phyloP scores from a whole-genome alignment of 2,797 vertebrate genomes.

The Eospalax fontanierii region DNA sequence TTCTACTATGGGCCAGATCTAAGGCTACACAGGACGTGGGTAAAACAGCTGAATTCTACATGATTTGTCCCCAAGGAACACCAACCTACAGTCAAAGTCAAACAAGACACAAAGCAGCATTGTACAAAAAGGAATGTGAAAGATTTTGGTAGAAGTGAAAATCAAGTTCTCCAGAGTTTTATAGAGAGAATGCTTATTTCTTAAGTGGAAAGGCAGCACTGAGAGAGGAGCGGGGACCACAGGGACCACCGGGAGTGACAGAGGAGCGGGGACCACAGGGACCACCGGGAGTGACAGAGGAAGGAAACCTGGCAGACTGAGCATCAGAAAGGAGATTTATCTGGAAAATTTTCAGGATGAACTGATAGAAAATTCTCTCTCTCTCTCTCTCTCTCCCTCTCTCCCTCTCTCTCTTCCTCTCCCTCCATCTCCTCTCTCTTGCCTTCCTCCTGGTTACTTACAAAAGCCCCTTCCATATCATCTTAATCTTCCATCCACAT shows the following conservation, averaged over 20 bases:
- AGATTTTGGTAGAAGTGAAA: constrained; percentile 4
- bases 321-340: background rate
- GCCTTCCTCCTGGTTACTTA: background rate
- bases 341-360: background rate
- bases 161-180: background rate
- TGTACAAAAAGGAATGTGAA: background rate
- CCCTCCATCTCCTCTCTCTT: too few relatives aligned
- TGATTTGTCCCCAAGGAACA: background rate
- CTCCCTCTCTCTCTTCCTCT: too few relatives aligned
- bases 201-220: background rate
- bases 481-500: constrained; percentile 37
- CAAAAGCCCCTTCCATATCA: background rate
- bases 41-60: background rate
- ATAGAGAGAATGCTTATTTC: background rate
- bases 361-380: background rate
- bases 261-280: background rate
- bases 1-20: background rate
- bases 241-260: background rate
- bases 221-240: background rate
- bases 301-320: background rate
- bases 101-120: constrained; percentile 15
- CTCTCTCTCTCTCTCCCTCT: background rate
- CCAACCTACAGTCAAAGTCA: background rate
- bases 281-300: background rate
- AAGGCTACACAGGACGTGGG: background rate